These are phyloP conservation scores for Hippocampus abdominalis DNA, from an alignment of 2,113 vertebrate genomes.

Conservation along the genomic window DNA sequence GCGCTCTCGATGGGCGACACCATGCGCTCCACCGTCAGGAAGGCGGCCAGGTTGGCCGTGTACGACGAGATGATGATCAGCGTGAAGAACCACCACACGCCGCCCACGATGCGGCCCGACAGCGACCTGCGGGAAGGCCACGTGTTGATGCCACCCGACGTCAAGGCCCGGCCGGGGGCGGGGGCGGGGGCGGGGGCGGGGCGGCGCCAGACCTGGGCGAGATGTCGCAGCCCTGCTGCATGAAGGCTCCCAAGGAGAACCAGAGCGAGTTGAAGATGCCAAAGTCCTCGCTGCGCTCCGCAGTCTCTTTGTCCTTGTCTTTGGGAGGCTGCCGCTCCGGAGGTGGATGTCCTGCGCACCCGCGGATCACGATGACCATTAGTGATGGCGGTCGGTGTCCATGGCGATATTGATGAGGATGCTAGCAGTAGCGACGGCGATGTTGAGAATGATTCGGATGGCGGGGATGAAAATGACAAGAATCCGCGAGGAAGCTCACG, in stretches of 20 bases:
- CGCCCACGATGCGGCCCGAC: conserved; percentile 87
- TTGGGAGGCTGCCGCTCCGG: conserved; percentile 67
- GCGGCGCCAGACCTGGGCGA: conserved; percentile 82
- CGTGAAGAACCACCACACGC: conserved; percentile 99
- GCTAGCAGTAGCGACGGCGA: no score
- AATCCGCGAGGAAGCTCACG: no score
- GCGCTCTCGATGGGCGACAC: conserved; percentile 96
- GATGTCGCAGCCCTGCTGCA: conserved; percentile 99
- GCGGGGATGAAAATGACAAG: no score
- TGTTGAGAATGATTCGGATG: no score
- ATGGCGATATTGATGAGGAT: no score
- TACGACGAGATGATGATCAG: conserved; percentile 99
- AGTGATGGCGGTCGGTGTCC: no score
- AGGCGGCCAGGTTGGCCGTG: conserved; percentile 96
- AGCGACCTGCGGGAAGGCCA: conserved; percentile 48
- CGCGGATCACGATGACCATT: no score
- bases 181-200: background rate
- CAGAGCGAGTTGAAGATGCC: conserved; percentile 98
- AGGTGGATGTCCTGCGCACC: conserved; percentile 17
- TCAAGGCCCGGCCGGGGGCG: background rate
- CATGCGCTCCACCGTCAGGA: conserved; percentile 97
- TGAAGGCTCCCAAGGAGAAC: conserved; percentile 97
- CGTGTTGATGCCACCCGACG: background rate
- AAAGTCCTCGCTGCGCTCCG: conserved; percentile 87
- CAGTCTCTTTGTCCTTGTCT: conserved; percentile 64